phyloP scores from a whole-genome alignment of 2,797 vertebrate species.

The Alcedo atthis region DNA sequence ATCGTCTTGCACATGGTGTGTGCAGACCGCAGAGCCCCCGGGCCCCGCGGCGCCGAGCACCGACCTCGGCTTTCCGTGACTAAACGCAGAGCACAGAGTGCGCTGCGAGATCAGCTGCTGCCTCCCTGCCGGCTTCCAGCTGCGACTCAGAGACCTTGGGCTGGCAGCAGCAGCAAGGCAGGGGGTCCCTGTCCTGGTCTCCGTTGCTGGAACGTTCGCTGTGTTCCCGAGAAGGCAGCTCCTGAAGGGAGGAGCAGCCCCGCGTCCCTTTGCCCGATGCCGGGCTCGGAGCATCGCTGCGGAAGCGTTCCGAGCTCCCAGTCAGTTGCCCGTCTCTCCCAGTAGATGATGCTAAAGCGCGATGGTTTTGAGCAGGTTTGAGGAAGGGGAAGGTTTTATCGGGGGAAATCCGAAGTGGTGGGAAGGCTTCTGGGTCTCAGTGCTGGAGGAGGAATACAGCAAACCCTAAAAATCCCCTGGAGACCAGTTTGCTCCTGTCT shows the following conservation, averaged over 20 bases:
- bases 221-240: not conserved
- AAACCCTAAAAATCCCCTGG: not conserved
- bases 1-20: conserved; percentile 59
- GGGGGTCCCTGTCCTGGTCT: not conserved
- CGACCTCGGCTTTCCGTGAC: conserved; percentile 9
- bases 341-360: conserved; percentile 43
- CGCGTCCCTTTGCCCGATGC: not conserved
- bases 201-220: not conserved
- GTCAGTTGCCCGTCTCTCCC: conserved; percentile 59
- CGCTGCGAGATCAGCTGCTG: conserved; percentile 59
- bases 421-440: not conserved
- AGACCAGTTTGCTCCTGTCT: not conserved
- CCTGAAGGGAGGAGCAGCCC: not conserved
- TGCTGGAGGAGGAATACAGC: not conserved
- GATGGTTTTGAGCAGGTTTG: not conserved
- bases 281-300: not conserved
- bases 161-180: not conserved
- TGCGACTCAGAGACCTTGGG: not conserved
- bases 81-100: conserved; percentile 31
- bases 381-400: conserved; percentile 13
- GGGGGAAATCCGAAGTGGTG: not conserved
- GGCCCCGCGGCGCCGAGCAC: conserved; percentile 33
- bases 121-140: not conserved
- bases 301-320: not conserved
- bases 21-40: conserved; percentile 15